Conservation (phyloP, 2,797 vertebrate genomes). For the Acrocephalus scirpaceus region DNA sequence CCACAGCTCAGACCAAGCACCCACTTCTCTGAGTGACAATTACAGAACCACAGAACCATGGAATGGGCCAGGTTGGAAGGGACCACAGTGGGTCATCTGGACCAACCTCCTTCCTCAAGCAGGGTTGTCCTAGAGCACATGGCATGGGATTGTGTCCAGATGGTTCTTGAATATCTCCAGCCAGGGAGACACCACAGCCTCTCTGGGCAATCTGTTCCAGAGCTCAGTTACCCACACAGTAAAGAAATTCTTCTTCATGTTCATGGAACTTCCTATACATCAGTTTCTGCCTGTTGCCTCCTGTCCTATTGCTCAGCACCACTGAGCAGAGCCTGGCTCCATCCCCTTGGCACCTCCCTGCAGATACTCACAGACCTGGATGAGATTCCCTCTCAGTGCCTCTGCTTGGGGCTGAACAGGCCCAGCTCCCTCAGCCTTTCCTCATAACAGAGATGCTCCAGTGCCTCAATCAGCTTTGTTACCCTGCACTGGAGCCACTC, state of each 20-base stretch:
- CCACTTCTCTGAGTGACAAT: neutral
- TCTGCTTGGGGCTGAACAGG: neutral
- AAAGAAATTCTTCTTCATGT: neutral
- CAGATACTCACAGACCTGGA: neutral
- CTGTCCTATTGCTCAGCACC: neutral
- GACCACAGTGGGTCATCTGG: neutral
- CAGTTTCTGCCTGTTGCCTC: neutral
- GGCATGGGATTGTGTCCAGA: neutral
- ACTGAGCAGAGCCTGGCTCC: neutral
- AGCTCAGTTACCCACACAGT: rapidly evolving
- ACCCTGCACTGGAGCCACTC: neutral
- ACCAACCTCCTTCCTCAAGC: neutral
- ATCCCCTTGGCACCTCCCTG: neutral
- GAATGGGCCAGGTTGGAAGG: neutral
- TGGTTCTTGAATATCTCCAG: neutral
- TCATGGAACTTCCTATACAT: neutral
- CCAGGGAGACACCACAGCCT: neutral
- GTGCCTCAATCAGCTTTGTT: neutral
- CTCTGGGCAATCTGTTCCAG: neutral
- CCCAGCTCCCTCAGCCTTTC: neutral
- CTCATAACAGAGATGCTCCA: neutral
- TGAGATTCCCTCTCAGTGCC: neutral
- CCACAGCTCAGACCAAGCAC: neutral
- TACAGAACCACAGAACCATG: neutral
- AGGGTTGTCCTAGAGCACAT: neutral